Conservation (phyloP, 2,797 vertebrate genomes). For the Argyrosomus regius region DNA sequence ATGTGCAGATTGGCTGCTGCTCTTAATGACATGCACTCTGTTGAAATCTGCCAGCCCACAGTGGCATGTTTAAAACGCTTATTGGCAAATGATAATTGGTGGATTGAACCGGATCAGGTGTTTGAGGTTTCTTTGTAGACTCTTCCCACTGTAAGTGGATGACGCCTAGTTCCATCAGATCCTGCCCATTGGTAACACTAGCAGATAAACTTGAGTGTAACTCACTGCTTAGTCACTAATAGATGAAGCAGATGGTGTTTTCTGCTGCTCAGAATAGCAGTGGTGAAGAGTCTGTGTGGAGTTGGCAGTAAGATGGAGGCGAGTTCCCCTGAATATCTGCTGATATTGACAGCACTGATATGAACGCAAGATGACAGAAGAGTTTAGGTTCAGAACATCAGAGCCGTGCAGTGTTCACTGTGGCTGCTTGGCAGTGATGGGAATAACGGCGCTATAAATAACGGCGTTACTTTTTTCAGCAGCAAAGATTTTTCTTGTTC, state of each 20-base stretch:
- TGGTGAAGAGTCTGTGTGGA: constrained; percentile 15
- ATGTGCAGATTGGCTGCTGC: background rate
- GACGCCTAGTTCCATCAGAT: background rate
- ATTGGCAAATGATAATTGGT: background rate
- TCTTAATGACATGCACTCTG: background rate
- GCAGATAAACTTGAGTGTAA: constrained; percentile 21
- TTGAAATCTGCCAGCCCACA: background rate
- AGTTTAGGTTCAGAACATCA: background rate
- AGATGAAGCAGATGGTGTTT: constrained; percentile 53
- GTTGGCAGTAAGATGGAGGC: constrained; percentile 24
- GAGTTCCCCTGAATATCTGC: constrained; percentile 7
- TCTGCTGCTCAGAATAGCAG: constrained; percentile 42
- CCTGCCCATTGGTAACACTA: constrained; percentile 21
- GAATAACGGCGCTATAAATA: no score
- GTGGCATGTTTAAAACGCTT: background rate
- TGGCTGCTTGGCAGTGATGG: background rate
- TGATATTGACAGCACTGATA: background rate
- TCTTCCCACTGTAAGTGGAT: background rate
- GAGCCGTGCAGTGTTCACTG: background rate
- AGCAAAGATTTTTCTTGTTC: no score
- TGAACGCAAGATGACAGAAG: background rate
- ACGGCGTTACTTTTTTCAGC: no score
- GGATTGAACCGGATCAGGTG: background rate
- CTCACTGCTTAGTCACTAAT: constrained; percentile 15
- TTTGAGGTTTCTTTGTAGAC: background rate